Base-by-base conservation (phyloP, 2,888 invertebrate genomes). In the Odontothrips loti region DNA sequence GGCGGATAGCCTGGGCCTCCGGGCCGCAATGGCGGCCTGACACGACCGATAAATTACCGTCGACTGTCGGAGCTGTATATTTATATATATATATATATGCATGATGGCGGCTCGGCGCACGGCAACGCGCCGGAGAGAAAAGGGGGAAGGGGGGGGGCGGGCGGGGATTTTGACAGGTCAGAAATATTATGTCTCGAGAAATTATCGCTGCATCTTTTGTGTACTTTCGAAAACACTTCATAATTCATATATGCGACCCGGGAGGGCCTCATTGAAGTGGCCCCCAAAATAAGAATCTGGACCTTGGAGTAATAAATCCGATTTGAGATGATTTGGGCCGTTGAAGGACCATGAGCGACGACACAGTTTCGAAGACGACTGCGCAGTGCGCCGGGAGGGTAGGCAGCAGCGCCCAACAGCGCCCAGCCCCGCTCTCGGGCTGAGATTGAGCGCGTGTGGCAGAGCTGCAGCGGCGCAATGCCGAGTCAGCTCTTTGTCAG, bases 171-270 rank as follows among this genome's bases (percentile, higher is more conserved):
- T 75, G 68, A 75, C 68, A 75, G 68, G 68, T 75, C 68, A 75
- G 68, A 75, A 75, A 75, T 75, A 75, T 75, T 75, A 75, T 75
- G 68, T 75, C 68, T 75, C 68, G 68, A 75, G 68, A 75, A 75
- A 75, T 75, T 75, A 75, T 75, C 68, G 68, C 68, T 75, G 23
- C 68, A 75, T 75, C 68, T 75, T 75, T 75, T 75, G 68, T 75
- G 68, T 75, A 75, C 68, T 75, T 75, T 75, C 23, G 23, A 75
- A 75, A 75, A 75, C 68, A 75, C 68, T 75, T 75, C 68, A 75
- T 75, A 75, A 27, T 75, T 75, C 68, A 75, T 27, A 27, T 43
- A 6, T 43, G 34, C 34, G 3, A 6, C 34, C 6, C 34, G 34
- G 34, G 34, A 43, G 34, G 34, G n/a, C n/a, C n/a, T n/a, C n/a